phyloP scores from a whole-genome alignment of 2,113 vertebrate genomes.

The Speoplatyrhinus poulsoni region DNA sequence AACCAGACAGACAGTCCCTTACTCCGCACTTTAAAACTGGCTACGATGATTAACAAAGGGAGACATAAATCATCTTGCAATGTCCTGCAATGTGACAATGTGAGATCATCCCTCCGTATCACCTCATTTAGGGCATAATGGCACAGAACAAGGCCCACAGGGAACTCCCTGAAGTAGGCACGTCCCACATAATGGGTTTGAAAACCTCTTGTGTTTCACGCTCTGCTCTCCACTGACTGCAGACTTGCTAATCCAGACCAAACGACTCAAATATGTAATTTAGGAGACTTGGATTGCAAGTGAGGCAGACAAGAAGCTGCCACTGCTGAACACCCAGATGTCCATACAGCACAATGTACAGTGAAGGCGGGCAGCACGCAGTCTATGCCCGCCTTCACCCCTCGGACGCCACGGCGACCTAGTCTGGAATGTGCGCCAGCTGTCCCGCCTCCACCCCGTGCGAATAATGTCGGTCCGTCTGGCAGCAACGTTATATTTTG shows the following conservation, averaged over 20 bases:
- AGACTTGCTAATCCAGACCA: slow-evolving; percentile 6
- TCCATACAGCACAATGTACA: slow-evolving; percentile 63
- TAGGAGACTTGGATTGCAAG: slow-evolving; percentile 8
- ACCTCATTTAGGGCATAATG: not conserved
- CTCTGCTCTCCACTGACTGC: not conserved
- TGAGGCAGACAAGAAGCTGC: not conserved
- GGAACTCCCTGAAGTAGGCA: not conserved
- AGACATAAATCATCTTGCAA: slow-evolving; percentile 6
- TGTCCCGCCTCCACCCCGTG: slow-evolving; percentile 59
- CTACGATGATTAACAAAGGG: slow-evolving; percentile 24
- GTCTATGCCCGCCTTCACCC: slow-evolving; percentile 64
- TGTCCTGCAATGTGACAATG: slow-evolving; percentile 1
- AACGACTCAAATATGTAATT: slow-evolving; percentile 9
- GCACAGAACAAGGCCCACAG: not conserved
- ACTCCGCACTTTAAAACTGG: slow-evolving; percentile 14
- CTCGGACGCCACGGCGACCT: slow-evolving; percentile 59
- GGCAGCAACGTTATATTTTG: slow-evolving; percentile 48
- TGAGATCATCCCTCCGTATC: slow-evolving; percentile 15
- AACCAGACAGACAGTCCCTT: slow-evolving; percentile 9
- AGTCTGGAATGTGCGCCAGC: slow-evolving; percentile 75
- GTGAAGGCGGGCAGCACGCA: slow-evolving; percentile 56
- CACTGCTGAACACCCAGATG: slow-evolving; percentile 58
- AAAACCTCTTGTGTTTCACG: not conserved
- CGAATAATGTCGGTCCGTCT: slow-evolving; percentile 61
- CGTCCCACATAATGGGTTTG: not conserved